phyloP scores from a whole-genome alignment of 2,797 vertebrate genomes.

The Poeciliopsis presidionis region DNA sequence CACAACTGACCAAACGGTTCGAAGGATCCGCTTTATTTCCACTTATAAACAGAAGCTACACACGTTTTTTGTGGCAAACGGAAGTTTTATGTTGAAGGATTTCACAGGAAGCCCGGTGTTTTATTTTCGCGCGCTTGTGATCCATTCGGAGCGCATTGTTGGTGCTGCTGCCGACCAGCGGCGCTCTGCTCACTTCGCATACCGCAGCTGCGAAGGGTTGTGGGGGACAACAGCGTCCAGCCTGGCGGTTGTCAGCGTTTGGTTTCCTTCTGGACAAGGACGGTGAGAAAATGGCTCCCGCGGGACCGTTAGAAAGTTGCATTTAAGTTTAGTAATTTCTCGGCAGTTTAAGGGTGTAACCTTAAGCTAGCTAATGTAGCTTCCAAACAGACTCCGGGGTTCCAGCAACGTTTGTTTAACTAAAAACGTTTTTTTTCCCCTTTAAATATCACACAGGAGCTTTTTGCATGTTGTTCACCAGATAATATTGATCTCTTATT shows the following conservation, averaged over 20 bases:
- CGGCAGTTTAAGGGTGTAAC: conserved; percentile 8
- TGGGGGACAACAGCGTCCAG: conserved; percentile 23
- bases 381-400: conserved; percentile 14
- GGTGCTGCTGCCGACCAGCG: conserved; percentile 40
- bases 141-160: conserved; percentile 32
- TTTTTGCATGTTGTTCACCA: background rate
- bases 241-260: conserved; percentile 38
- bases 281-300: conserved; percentile 49
- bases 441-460: background rate
- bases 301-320: background rate
- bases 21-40: background rate
- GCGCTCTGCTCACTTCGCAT: conserved; percentile 23
- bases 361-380: conserved; percentile 58
- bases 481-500: background rate
- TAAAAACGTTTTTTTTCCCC: background rate
- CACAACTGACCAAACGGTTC: background rate
- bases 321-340: background rate
- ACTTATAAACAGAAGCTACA: background rate
- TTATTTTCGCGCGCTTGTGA: background rate
- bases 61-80: accelerated
- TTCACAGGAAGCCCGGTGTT: background rate
- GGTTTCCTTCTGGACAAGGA: conserved; percentile 55
- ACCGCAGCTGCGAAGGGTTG: conserved; percentile 19
- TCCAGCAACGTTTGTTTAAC: background rate
- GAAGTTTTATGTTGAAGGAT: conserved; percentile 54